Evolutionary conservation across 2,113 vertebrate species (phyloP).

Genomic region (Myotis yumanensis): DNA sequence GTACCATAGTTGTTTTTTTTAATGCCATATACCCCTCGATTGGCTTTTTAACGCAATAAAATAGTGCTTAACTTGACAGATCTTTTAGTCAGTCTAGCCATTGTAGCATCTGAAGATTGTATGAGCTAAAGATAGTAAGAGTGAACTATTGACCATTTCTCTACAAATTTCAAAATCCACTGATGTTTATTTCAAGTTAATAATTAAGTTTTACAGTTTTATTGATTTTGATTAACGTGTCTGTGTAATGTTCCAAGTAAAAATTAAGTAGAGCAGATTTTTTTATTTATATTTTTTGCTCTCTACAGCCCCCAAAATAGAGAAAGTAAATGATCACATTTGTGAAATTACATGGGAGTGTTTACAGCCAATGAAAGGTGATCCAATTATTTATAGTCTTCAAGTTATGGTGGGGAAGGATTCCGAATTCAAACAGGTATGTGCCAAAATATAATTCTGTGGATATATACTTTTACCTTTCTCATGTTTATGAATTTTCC

Average conservation of each 20-base stretch:
- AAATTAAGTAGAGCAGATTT: slow-evolving; percentile 26
- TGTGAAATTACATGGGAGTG: slow-evolving; percentile 96
- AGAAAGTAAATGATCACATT: slow-evolving; percentile 92
- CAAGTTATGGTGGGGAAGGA: slow-evolving; percentile 95
- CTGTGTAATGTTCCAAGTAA: slow-evolving; percentile 36
- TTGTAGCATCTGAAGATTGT: not conserved
- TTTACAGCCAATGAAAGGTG: slow-evolving; percentile 94
- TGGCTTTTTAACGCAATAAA: not conserved
- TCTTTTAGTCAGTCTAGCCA: not conserved
- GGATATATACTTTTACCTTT: not conserved
- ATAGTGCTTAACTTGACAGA: not conserved
- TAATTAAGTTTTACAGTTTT: slow-evolving; percentile 38
- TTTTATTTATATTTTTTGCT: slow-evolving; percentile 59
- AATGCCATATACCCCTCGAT: not conserved
- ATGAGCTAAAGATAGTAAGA: not conserved
- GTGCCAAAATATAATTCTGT: slow-evolving; percentile 50
- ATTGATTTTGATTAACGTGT: slow-evolving; percentile 2
- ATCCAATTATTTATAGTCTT: slow-evolving; percentile 94
- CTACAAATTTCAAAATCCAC: not conserved
- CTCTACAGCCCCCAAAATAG: slow-evolving; percentile 91
- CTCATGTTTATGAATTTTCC: slow-evolving; percentile 27
- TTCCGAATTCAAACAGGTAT: slow-evolving; percentile 97
- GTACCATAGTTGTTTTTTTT: not conserved
- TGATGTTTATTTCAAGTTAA: slow-evolving; percentile 42
- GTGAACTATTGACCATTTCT: not conserved